These are phyloP conservation scores for Macrostomum cliftonense DNA, from an alignment of 2,888 invertebrate species.

Conservation along the genomic window DNA sequence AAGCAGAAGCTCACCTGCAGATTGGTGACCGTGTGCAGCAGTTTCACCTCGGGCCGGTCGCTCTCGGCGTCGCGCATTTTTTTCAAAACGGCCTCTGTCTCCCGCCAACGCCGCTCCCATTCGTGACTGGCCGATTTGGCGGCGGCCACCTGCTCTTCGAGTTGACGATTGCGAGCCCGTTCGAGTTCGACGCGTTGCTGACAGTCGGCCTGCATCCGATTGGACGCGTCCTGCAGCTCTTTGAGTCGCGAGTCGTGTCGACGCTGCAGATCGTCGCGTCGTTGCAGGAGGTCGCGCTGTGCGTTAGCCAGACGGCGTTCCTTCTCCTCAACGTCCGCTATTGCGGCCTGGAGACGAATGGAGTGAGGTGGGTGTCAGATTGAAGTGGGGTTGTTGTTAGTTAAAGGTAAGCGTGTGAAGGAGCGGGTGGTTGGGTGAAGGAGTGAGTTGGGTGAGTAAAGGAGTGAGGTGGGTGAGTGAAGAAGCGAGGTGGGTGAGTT, in stretches of 20 bases:
- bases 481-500: too few species aligned
- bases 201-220: conserved; percentile 35
- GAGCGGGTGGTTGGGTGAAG: too few species aligned
- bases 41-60: background rate
- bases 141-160: conserved; percentile 22
- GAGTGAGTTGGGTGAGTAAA: background rate
- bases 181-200: conserved; percentile 34
- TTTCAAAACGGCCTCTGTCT: background rate
- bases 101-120: too few species aligned
- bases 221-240: conserved; percentile 37
- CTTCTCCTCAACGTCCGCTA: conserved; percentile 33
- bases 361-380: too few species aligned
- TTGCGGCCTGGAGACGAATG: conserved; percentile 22
- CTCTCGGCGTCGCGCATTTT: background rate
- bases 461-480: too few species aligned
- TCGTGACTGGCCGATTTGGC: background rate
- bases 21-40: too few species aligned
- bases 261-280: conserved; percentile 26
- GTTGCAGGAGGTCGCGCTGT: conserved; percentile 32
- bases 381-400: too few species aligned
- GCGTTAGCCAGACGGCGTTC: conserved; percentile 33
- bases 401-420: too few species aligned
- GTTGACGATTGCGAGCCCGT: conserved; percentile 24
- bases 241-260: conserved; percentile 33
- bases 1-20: too few species aligned